Conservation (phyloP, 2,888 invertebrate species). For the Carpatolechia fugitivella region DNA sequence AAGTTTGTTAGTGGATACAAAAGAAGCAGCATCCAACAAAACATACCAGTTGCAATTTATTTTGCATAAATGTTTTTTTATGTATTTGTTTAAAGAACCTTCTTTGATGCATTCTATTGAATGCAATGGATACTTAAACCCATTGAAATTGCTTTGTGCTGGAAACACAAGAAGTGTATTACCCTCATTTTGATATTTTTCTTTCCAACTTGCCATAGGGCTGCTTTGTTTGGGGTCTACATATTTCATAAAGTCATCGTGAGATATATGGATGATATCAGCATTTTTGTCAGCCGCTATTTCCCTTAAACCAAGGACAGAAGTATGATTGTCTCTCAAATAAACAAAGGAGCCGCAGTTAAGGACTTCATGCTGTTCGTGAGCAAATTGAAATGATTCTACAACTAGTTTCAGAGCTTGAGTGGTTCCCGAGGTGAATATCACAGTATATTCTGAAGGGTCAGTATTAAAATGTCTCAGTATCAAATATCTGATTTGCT, state of each 20-base stretch:
- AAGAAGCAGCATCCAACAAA: conserved; percentile 92
- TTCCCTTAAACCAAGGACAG: conserved; percentile 95
- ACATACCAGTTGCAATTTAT: conserved; percentile 83
- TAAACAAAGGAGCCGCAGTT: conserved; percentile 85
- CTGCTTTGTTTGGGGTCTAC: conserved; percentile 24
- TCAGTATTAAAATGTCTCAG: conserved; percentile 92
- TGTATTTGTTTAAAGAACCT: conserved; percentile 74
- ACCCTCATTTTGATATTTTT: conserved; percentile 40
- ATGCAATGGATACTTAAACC: conserved; percentile 90
- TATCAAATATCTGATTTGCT: conserved; percentile 90
- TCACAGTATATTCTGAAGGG: conserved; percentile 88
- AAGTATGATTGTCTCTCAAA: conserved; percentile 95
- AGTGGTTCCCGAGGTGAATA: conserved; percentile 98
- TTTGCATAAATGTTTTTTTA: conserved; percentile 55
- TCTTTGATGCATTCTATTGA: conserved; percentile 83
- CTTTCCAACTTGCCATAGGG: conserved; percentile 19
- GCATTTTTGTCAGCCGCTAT: conserved; percentile 79
- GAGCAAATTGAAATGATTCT: conserved; percentile 86
- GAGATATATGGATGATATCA: conserved; percentile 78
- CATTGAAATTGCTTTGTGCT: conserved; percentile 97
- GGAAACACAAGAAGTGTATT: conserved; percentile 88
- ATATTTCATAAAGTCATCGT: conserved; percentile 75
- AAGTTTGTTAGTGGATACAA: conserved; percentile 86
- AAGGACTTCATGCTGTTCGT: conserved; percentile 35
- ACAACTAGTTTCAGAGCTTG: conserved; percentile 89